These are phyloP conservation scores for Myotis vivesi DNA, from an alignment of 2,797 vertebrate species.

Conservation along the genomic window DNA sequence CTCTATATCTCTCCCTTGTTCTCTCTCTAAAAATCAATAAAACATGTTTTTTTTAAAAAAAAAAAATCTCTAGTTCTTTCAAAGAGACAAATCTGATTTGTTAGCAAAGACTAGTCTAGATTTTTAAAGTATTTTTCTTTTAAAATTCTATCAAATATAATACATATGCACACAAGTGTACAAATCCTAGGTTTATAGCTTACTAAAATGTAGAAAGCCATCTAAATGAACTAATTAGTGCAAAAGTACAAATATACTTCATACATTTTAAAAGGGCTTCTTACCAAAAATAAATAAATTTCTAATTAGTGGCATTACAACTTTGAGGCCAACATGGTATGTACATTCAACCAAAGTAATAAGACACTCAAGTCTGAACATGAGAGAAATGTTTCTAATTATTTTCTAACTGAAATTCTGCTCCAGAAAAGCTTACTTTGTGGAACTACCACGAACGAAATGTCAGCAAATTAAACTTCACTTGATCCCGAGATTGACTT, in stretches of 20 bases:
- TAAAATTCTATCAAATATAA: not conserved
- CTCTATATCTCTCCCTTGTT: too few species aligned
- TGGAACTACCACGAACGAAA: not conserved
- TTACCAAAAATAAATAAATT: constrained; percentile 12
- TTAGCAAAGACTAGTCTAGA: not conserved
- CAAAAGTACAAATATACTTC: not conserved
- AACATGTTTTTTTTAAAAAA: too few species aligned
- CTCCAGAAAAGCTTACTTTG: not conserved
- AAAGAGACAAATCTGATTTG: not conserved
- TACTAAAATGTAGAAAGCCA: not conserved
- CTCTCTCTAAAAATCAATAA: too few species aligned
- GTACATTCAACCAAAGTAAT: not conserved
- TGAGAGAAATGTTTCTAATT: not conserved
- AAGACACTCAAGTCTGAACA: not conserved
- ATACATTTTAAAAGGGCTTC: constrained; percentile 20
- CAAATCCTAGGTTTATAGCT: not conserved
- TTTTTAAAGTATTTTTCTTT: not conserved
- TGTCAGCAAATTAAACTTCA: not conserved
- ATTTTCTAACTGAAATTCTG: not conserved
- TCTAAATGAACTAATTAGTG: not conserved
- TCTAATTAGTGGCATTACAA: not conserved
- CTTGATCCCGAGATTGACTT: not conserved
- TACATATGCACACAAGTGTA: not conserved
- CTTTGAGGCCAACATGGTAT: not conserved
- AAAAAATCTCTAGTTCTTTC: not conserved